Evolutionary conservation across 2,113 vertebrate genomes (phyloP).

Genomic region (Hipposideros armiger): DNA sequence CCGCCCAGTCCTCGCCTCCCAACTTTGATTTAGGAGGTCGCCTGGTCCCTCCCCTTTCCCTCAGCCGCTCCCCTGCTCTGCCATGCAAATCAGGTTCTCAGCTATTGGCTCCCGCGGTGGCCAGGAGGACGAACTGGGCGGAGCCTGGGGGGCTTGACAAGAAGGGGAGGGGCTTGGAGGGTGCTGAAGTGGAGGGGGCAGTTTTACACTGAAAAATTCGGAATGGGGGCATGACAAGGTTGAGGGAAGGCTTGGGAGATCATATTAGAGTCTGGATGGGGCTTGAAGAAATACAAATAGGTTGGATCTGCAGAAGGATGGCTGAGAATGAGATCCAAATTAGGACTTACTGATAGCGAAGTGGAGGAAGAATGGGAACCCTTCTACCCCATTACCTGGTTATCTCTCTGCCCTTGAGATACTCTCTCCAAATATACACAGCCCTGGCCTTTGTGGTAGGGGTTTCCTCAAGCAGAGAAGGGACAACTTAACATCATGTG

Average conservation of each 20-base stretch:
- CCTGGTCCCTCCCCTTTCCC: constrained; percentile 70
- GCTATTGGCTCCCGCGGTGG: constrained; percentile 73
- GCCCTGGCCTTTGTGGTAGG: not conserved
- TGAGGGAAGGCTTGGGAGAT: not conserved
- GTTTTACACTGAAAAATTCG: not conserved
- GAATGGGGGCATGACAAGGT: not conserved
- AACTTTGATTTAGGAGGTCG: constrained; percentile 85
- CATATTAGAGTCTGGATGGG: not conserved
- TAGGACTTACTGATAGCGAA: not conserved
- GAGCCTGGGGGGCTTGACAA: constrained; percentile 67
- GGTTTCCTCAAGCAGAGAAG: constrained; percentile 1
- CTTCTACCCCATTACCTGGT: not conserved
- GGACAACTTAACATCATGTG: not conserved
- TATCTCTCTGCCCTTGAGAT: not conserved
- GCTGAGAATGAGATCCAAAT: constrained; percentile 33
- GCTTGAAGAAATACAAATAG: not conserved
- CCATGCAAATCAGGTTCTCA: constrained; percentile 71
- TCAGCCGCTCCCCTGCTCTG: constrained; percentile 5
- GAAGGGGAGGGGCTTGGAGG: constrained; percentile 59
- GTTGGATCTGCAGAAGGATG: not conserved
- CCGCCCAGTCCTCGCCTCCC: constrained; percentile 66
- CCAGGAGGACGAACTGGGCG: constrained; percentile 58
- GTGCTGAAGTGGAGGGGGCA: not conserved
- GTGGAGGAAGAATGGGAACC: not conserved
- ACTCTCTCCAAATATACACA: not conserved